Base-by-base conservation (phyloP, 2,113 vertebrate species). In the Clarias batrachus region DNA sequence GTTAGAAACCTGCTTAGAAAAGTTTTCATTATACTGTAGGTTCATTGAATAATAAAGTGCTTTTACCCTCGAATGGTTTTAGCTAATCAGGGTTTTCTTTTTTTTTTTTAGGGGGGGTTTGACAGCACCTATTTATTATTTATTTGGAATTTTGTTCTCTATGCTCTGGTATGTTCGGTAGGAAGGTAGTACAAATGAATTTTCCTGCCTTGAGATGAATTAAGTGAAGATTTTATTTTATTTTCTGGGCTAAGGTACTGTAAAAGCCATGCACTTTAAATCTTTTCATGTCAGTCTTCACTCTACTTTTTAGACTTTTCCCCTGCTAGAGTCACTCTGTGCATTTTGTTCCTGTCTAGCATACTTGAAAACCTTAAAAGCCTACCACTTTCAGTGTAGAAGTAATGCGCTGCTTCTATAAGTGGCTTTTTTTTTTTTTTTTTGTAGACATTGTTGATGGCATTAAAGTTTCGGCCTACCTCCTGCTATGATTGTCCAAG, bases 401-500 rank as follows among this genome's bases (percentile, higher is more conserved):
- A 87, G 6, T 16, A 48, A 83, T 73, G 68, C 13, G 19, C 27
- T 78, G 85, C 85, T 81, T 87, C 60, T 48, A 59, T 90, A 88
- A 91, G 90, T 91, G 89, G 59, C 86, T 86, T 33, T 33, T 33
- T 2, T 33, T 83, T 27, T 14, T 66, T 87, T 81, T 81, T 52
- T n/a, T 23, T 41, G 84, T 89, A 89, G 86, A 80, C 88, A 84
- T 57, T 74, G 63, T 87, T 91, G 90, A 91, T 90, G 90, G 60
- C 62, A 89, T 91, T 93, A 90, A 92, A 87, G 84, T 87, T 86
- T 89, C 86, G 89, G 87, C 87, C 87, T 56, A 83, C 89, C 54
- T 91, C 82, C 86, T 90, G 91, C 92, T 89, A 83, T 90, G 88
- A 87, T 81, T 83, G 83, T 90, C 89, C 88, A 82, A 86, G 90